Evolutionary conservation across 2,797 vertebrate species (phyloP), one percentile per base, ranked within the genome.

Genomic region (Allobates femoralis): DNA sequence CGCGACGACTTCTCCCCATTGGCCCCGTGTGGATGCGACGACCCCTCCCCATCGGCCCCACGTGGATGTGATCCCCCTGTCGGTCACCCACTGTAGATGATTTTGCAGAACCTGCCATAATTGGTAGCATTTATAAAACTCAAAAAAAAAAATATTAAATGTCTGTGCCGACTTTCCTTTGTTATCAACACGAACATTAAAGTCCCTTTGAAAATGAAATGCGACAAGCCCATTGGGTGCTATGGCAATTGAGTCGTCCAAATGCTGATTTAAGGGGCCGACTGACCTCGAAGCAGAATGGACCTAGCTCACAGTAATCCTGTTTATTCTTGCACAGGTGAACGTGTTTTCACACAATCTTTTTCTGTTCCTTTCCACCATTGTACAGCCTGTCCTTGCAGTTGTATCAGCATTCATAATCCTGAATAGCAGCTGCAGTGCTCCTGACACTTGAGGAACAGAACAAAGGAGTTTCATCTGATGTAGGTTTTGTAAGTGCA

Each of bases 361-460:
- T 71, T 71, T n/a, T n/a, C 23, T 71, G 23, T 71, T 23, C 28
- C 32, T 2, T 34, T 1, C 15, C 34, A 71, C 23, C 21, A 50
- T 50, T 74, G 71, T 74, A 46, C 71, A 46, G 37, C 2, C 37
- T 74, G 71, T 50, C 71, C 41, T 74, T 50, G 71, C 71, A 5
- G 5, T 50, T 74, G 41, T 50, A 50, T 50, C 5, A 3, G 37
- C n/a, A 16, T 74, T 46, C 41, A 74, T n/a, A 74, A 74, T 26
- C 15, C 21, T 11, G 37, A 71, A 71, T 34, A 41, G 34, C 67
- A 71, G 34, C 67, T 71, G 34, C 67, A 41, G 67, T 2, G 34
- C 23, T 71, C 34, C 67, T 41, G 34, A 71, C 34, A 41, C 37
- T 46, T n/a, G 23, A 46, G 67, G 34, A 41, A 1, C 34, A n/a